Base-by-base conservation (phyloP, 2,888 invertebrate species). In the Tyria jacobaeae region DNA sequence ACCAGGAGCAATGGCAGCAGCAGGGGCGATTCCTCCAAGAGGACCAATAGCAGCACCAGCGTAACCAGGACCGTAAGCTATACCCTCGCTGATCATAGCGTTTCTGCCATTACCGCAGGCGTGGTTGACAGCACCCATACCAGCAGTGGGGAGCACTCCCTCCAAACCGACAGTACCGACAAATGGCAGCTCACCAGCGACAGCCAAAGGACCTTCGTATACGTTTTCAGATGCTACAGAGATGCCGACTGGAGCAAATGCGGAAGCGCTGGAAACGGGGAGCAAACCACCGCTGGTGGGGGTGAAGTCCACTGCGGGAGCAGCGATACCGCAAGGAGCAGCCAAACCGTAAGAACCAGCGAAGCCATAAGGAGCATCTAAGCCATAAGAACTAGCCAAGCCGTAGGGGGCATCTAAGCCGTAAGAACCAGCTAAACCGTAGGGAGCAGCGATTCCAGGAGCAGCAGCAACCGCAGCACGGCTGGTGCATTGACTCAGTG, bases 281-380 rank as follows among this genome's bases (percentile, higher is more conserved):
- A 89, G 77, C 1, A 82, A 82, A 15, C 83, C 86, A 0, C 88
- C 86, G 50, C 75, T 82, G 14, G 87, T 82, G 5, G 83, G 17
- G 14, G 85, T 78, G 39, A 81, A 57, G 0, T 75, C 75, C 6
- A 81, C 70, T 15, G 71, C 73, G 17, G 57, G 49, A 47, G 76
- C 76, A 9, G 67, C 54, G 25, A 31, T 31, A 31, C 27, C 27
- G 27, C 27, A 31, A 31, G 27, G 27, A 31, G 27, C 27, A 7
- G 27, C 27, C 27, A 39, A 53, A 39, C 15, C 10, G 5, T n/a
- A n/a, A n/a, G 50, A 31, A 44, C 44, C 41, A 17, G 41, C 41
- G n/a, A 31, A 50, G 3, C 31, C 31, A n/a, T 27, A 49, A n/a
- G 49, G 31, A 15, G 31, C 49, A n/a, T 0, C 27, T 2, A 31